Percentiles rank a stretch among this genome's conserved stretches.
Conservation (phyloP, 2,113 vertebrate genomes). For the Barnardius zonarius region DNA sequence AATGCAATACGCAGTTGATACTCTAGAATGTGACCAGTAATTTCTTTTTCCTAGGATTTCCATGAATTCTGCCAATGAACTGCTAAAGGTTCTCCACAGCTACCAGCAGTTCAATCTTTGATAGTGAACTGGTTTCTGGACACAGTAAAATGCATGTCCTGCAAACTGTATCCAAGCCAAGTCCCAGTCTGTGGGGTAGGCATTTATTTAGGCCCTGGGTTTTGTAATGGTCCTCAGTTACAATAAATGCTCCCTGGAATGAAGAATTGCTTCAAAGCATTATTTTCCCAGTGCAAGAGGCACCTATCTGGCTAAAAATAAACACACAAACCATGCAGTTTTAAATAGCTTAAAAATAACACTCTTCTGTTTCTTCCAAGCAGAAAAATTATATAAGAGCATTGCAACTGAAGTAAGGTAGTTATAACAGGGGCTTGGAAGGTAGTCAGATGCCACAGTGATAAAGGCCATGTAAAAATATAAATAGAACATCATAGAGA, state of each 20-base stretch:
- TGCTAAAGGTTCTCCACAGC: background rate
- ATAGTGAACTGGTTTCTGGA: background rate
- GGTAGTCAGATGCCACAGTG: background rate
- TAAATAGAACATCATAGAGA: background rate
- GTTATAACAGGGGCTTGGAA: background rate
- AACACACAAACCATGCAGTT: background rate
- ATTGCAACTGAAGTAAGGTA: background rate
- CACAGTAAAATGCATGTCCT: background rate
- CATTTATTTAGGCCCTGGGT: background rate
- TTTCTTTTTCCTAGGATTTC: background rate
- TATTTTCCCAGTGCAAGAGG: background rate
- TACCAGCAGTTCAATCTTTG: background rate
- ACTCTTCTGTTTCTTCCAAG: background rate
- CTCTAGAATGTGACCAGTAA: background rate
- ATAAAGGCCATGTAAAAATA: background rate
- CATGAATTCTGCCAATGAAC: background rate
- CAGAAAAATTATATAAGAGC: background rate
- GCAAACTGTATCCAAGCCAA: background rate
- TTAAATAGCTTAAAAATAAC: background rate
- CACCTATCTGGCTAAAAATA: conserved; percentile 43
- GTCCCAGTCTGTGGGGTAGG: background rate
- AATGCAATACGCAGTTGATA: background rate
- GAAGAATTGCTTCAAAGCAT: conserved; percentile 4
- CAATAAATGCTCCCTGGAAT: background rate
- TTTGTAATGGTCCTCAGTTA: conserved; percentile 2